Base-by-base conservation (phyloP, 30 jellyfish, hydroid and myxozoan genomes). In the Aurelia coerulea region DNA sequence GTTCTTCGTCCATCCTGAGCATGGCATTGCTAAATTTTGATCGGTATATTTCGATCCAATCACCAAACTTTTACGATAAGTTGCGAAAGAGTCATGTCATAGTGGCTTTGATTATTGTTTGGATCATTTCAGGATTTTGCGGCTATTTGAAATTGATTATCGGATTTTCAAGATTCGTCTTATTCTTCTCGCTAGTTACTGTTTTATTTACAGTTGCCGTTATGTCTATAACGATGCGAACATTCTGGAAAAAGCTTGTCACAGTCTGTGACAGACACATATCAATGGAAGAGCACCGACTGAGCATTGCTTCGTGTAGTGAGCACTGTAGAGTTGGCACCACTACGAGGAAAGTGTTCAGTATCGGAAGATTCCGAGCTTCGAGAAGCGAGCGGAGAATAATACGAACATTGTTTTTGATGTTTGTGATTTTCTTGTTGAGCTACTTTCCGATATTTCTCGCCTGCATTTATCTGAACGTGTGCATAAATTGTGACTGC, bases 21-120 rank as follows among this genome's bases (percentile, higher is more conserved):
- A 87, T 87, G 96, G 96, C 96, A 6, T 35, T 87, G 67, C 83
- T 87, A n/a, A 87, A 78, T 76, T 65, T 77, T 34, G 96, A 87
- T 73, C 73, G 96, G 59, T 73, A 56, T 16, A 65, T 87, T 60
- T 87, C 96, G 23, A 73, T 87, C 39, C 89, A 73, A 65, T 75
- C 11, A 13, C 90, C 90, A 13, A 59, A 34, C 39, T 39, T 17
- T 6, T 77, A 76, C 35, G 86, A 76, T 39, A 6, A 35, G 12
- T 17, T 87, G 19, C 71, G 33, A 2, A 78, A 68, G 42, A 15
- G 66, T 58, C 88, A 77, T 46, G 18, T 52, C 51, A 52, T 60
- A 46, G 76, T 76, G 17, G 41, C 50, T 16, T 35, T 87, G 14
- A 42, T 70, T 5, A 14, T 78, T 37, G 65, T 87, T 14, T 87